Percentiles rank a stretch among this genome's conserved stretches.
These are phyloP conservation scores for Leptinotarsa lineolata DNA, from an alignment of 1,140 invertebrate genomes.

Conservation along the genomic window DNA sequence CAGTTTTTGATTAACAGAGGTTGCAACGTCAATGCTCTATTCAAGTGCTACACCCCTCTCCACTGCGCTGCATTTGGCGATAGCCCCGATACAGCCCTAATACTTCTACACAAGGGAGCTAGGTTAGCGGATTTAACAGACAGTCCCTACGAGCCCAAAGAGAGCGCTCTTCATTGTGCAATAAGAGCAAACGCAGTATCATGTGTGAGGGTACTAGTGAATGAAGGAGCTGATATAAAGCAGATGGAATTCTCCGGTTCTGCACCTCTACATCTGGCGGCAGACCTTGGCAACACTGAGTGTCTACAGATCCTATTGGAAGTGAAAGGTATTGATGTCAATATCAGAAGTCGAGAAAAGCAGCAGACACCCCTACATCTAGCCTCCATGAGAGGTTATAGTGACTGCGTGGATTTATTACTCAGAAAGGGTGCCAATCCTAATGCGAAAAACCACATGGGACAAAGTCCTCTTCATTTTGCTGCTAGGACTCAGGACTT, in stretches of 20 bases:
- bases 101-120: constrained; percentile 69
- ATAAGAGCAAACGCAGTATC: constrained; percentile 73
- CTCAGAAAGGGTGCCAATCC: constrained; percentile 72
- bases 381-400: constrained; percentile 75
- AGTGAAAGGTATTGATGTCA: constrained; percentile 65
- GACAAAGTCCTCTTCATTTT: constrained; percentile 77
- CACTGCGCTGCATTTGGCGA: constrained; percentile 82
- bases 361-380: constrained; percentile 78
- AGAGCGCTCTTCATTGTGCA: constrained; percentile 75
- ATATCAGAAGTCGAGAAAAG: constrained; percentile 65
- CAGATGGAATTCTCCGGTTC: constrained; percentile 70
- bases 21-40: constrained; percentile 67
- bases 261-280: constrained; percentile 75
- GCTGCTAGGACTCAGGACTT: constrained; percentile 73
- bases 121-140: constrained; percentile 59
- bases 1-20: constrained; percentile 69
- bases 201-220: constrained; percentile 71
- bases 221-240: constrained; percentile 68
- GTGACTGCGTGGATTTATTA: constrained; percentile 71
- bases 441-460: constrained; percentile 70
- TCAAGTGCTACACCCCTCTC: constrained; percentile 72
- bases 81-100: constrained; percentile 69
- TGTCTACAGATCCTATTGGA: constrained; percentile 71
- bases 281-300: constrained; percentile 71
- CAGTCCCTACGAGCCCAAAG: constrained; percentile 66